Evolutionary conservation across 2,888 invertebrate species (phyloP).

Genomic region (Lasioglossum oenotherae): DNA sequence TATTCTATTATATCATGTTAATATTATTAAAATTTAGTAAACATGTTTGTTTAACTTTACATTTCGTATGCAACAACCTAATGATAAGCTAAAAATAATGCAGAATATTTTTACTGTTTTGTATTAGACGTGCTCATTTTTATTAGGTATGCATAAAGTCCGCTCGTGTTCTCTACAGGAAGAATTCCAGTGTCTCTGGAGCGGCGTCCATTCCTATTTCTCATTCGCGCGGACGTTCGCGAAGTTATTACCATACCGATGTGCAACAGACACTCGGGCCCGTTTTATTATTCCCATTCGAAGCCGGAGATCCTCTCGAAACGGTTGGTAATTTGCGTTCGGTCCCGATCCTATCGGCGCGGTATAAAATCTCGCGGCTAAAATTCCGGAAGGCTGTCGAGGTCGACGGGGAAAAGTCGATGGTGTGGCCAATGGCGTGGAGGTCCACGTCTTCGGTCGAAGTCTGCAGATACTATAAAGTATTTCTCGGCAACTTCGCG

Average conservation of each 20-base stretch:
- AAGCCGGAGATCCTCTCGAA: slow-evolving; percentile 10
- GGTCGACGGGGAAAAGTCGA: slow-evolving; percentile 42
- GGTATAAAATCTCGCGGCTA: slow-evolving; percentile 41
- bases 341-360: slow-evolving; percentile 16
- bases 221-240: background rate
- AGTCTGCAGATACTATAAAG: slow-evolving; percentile 58
- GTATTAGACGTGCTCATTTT: too few relatives aligned
- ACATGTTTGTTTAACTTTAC: too few relatives aligned
- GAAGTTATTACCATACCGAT: background rate
- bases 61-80: too few relatives aligned
- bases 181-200: background rate
- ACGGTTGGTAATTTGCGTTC: slow-evolving; percentile 43
- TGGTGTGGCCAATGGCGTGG: background rate
- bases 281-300: slow-evolving; percentile 29
- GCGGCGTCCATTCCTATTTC: background rate
- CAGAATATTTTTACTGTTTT: too few relatives aligned
- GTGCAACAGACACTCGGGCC: background rate
- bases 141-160: too few relatives aligned
- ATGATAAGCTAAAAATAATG: too few relatives aligned
- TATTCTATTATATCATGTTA: too few relatives aligned
- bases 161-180: background rate
- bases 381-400: slow-evolving; percentile 67
- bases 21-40: too few relatives aligned
- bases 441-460: background rate
- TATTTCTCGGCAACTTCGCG: slow-evolving; percentile 62